Evolutionary conservation across 2,888 invertebrate species (phyloP).

Genomic region (Phrixothrix hirtus): DNA sequence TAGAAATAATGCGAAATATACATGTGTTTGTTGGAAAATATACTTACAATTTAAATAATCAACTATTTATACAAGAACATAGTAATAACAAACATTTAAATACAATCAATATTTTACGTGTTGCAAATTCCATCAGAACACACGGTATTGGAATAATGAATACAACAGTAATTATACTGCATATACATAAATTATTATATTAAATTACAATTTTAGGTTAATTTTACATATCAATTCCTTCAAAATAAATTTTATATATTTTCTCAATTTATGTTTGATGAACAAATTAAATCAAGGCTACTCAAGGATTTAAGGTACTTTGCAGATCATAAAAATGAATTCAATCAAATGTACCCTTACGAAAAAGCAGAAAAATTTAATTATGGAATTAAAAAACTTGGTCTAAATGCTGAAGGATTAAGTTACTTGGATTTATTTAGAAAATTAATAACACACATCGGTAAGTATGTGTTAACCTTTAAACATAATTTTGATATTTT

Average conservation of each 20-base stretch:
- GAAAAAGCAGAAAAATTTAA: conserved; percentile 94
- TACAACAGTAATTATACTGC: conserved; percentile 68
- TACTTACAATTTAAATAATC: conserved; percentile 93
- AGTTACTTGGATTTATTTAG: conserved; percentile 94
- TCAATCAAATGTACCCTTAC: conserved; percentile 77
- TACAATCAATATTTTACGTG: conserved; percentile 91
- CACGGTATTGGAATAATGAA: conserved; percentile 97
- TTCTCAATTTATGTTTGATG: conserved; percentile 97
- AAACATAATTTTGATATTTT: conserved; percentile 3
- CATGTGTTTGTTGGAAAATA: conserved; percentile 92
- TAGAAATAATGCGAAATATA: conserved; percentile 97
- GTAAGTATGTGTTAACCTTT: too few relatives aligned
- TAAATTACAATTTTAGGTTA: conserved; percentile 57
- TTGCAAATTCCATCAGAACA: conserved; percentile 95
- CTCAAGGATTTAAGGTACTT: conserved; percentile 86
- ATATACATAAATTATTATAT: not conserved
- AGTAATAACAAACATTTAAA: conserved; percentile 93
- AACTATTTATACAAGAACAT: conserved; percentile 90
- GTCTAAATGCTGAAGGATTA: conserved; percentile 76
- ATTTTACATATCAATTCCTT: conserved; percentile 92
- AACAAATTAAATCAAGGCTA: conserved; percentile 93
- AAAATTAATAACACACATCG: conserved; percentile 90
- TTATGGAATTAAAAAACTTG: conserved; percentile 85
- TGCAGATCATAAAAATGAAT: conserved; percentile 69
- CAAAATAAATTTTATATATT: conserved; percentile 91